These are phyloP conservation scores for Acrossocheilus fasciatus DNA, from an alignment of 2,797 vertebrate species.

Conservation along the genomic window DNA sequence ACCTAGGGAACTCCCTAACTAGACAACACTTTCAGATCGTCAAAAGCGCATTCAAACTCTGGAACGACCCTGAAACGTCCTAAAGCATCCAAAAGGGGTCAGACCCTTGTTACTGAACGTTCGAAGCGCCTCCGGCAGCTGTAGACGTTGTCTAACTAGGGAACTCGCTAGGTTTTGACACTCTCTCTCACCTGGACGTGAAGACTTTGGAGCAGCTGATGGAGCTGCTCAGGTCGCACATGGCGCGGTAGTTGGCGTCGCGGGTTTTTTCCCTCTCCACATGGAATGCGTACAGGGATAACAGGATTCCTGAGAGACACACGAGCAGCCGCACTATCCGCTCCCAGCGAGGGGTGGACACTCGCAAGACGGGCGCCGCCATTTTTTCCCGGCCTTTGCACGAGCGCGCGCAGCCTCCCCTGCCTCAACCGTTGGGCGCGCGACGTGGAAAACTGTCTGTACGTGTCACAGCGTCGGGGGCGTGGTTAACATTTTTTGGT, in stretches of 20 bases:
- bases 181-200: slow-evolving; percentile 89
- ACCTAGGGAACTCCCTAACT: not conserved
- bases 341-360: slow-evolving; percentile 98
- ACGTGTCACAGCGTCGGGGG: slow-evolving; percentile 61
- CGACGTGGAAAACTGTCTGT: slow-evolving; percentile 67
- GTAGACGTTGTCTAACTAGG: not conserved
- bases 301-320: slow-evolving; percentile 89
- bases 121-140: not conserved
- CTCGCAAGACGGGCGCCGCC: slow-evolving; percentile 99
- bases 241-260: slow-evolving; percentile 85
- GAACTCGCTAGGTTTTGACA: slow-evolving; percentile 7
- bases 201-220: slow-evolving; percentile 97
- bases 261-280: slow-evolving; percentile 90
- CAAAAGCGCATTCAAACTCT: not conserved
- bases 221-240: slow-evolving; percentile 93
- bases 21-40: not conserved
- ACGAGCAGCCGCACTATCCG: slow-evolving; percentile 91
- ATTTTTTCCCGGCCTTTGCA: slow-evolving; percentile 88
- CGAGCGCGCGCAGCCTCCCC: slow-evolving; percentile 74
- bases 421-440: slow-evolving; percentile 69
- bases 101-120: not conserved
- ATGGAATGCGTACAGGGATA: slow-evolving; percentile 94
- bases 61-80: too few species aligned
- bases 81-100: not conserved
- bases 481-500: not conserved